Evolutionary conservation across 2,113 vertebrate species (phyloP), one percentile per base, ranked within the genome.

Genomic region (Cacatua alba): DNA sequence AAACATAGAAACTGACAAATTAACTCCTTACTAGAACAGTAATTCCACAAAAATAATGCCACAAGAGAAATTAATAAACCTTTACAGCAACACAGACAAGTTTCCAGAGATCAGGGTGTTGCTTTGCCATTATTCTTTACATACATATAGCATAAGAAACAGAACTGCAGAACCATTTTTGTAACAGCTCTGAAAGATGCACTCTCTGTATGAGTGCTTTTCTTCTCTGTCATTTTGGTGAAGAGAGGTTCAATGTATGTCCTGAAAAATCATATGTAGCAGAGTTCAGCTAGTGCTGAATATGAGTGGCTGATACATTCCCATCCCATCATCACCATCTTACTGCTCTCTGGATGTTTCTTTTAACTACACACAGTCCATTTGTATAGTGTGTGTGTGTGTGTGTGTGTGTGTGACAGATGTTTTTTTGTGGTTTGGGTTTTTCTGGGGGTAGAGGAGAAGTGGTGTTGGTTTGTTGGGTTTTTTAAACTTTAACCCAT

Each of bases 1-100:
- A 93, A 95, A 91, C 46, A 55, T 64, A 88, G 9, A 63, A 92
- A 95, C 86, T 87, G 92, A 82, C 77, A 94, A 84, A 93, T 53
- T 25, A 81, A 48, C 39, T 94, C 55, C 41, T 41, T 10, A 60
- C 59, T 25, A 87, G 82, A 95, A 79, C 17, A 17, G 23, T 59
- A 80, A 80, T 95, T 81, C 62, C 51, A 57, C 60, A 83, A 46
- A 63, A 82, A 83, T 94, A 96, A 94, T 89, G 62, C 81, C 87
- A 41, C 49, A 55, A 44, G 71, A 92, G 51, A 91, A 92, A 69
- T 26, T 29, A 83, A 67, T 62, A 60, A 90, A 33, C 23, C 23
- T 63, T 95, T 67, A 88, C 76, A 88, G 72, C 33, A 90, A 93
- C 62, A 90, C 39, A 39, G 86, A 64, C 35, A 85, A 84, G 16